Evolutionary conservation across 2,113 vertebrate genomes (phyloP), one percentile per base, ranked within the genome.

Genomic region (Phodopus roborovskii): DNA sequence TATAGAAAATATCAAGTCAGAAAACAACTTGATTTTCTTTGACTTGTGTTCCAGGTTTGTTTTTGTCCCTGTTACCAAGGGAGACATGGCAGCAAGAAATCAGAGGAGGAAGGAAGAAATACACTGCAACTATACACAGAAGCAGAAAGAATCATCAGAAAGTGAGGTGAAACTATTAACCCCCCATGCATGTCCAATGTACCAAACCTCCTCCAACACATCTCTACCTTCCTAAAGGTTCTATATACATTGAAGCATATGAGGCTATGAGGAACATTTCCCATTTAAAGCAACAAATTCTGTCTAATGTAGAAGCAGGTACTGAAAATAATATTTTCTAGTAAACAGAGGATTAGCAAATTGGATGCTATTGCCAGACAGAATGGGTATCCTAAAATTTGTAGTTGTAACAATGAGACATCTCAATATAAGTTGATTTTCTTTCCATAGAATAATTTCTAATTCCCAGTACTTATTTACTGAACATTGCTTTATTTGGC

Each of bases 391-490:
- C 0, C 93, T 83, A 91, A 94, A 96, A 33, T 58, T 83, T 73
- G 26, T 33, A 68, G 24, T 20, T 88, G 7, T n/a, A 96, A 30
- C 20, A 87, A 88, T 71, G 62, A 88, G 79, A 83, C 71, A 82
- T 77, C 48, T 77, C 53, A 84, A 70, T 60, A 42, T 88, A 81
- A 95, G 79, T 58, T 94, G 39, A 71, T 91, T 92, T 84, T 92
- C 53, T 95, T 92, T 91, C 93, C 88, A 77, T 50, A 94, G 90
- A 62, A 93, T 96, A 81, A 33, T 97, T 96, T 22, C 36, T 95
- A 96, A 92, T 87, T 94, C n/a, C 3, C 56, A 81, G 28, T 10
- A 60, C 22, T 90, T 92, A 91, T 50, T n/a, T 64, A 81, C n/a
- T 78, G 88, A 79, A 95, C 88, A 95, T 90, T 95, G 39, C n/a